Conservation (phyloP, 2,888 invertebrate genomes). For the Calameuta filiformis region DNA sequence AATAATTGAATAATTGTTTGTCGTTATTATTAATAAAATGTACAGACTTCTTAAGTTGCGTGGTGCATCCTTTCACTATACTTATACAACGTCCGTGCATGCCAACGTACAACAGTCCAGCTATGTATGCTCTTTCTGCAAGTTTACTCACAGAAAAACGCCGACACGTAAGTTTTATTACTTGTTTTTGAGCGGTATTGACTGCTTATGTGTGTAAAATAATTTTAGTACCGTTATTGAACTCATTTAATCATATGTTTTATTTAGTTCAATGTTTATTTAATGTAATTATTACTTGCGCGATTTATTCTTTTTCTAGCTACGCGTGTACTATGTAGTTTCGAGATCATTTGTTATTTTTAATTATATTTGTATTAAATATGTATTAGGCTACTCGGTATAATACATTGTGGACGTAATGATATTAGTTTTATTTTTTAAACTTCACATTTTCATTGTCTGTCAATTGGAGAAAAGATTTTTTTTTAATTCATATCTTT, state of each 20-base stretch:
- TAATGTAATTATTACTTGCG: not conserved
- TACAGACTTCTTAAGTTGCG: constrained; percentile 40
- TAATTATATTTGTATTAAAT: not conserved
- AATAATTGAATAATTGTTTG: not conserved
- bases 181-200: not conserved
- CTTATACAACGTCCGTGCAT: constrained; percentile 25
- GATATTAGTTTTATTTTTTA: not conserved
- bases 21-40: constrained; percentile 33
- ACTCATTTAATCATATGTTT: not conserved
- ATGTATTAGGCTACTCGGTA: not conserved
- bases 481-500: too few species aligned
- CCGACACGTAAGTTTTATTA: constrained; percentile 38
- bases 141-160: constrained; percentile 39
- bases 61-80: constrained; percentile 28
- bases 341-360: not conserved
- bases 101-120: constrained; percentile 27
- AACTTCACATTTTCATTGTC: not conserved
- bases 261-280: not conserved
- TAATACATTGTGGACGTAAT: not conserved
- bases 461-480: not conserved
- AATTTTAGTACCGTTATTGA: not conserved
- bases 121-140: constrained; percentile 48
- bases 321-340: not conserved
- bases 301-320: not conserved
- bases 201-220: not conserved